phyloP scores from a whole-genome alignment of 2,888 invertebrate species.

The Sturmia bella region DNA sequence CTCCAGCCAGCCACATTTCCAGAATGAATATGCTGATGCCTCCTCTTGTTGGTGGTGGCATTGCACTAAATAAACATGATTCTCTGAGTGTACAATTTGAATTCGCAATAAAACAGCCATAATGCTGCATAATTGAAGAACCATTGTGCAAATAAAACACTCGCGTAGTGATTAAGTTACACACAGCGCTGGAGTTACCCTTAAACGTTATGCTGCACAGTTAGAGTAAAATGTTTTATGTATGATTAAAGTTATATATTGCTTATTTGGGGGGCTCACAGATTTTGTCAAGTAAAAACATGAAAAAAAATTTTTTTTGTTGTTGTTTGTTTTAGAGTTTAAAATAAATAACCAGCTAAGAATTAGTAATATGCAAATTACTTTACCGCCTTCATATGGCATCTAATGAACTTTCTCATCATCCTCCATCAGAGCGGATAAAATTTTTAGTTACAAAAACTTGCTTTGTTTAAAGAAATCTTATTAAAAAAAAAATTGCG shows the following conservation, averaged over 20 bases:
- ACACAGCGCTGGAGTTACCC: conserved; percentile 43
- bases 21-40: conserved; percentile 24
- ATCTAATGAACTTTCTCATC: too few relatives aligned
- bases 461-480: too few relatives aligned
- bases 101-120: conserved; percentile 74
- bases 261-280: conserved; percentile 27
- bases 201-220: not conserved
- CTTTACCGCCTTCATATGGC: too few relatives aligned
- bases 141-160: conserved; percentile 74
- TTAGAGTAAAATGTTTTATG: conserved; percentile 26
- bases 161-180: conserved; percentile 71
- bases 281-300: not conserved
- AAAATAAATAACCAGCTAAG: too few relatives aligned
- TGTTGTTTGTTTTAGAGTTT: too few relatives aligned
- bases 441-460: too few relatives aligned
- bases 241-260: conserved; percentile 12
- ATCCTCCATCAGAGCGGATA: too few relatives aligned
- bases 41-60: conserved; percentile 4
- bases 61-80: conserved; percentile 53
- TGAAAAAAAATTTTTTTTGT: too few relatives aligned
- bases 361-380: too few relatives aligned
- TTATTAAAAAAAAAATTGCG: too few relatives aligned
- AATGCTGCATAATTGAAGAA: conserved; percentile 79
- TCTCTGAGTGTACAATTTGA: conserved; percentile 33
- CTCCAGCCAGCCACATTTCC: conserved; percentile 19